These are phyloP conservation scores for Melanogrammus aeglefinus DNA, from an alignment of 2,797 vertebrate species.

Conservation along the genomic window DNA sequence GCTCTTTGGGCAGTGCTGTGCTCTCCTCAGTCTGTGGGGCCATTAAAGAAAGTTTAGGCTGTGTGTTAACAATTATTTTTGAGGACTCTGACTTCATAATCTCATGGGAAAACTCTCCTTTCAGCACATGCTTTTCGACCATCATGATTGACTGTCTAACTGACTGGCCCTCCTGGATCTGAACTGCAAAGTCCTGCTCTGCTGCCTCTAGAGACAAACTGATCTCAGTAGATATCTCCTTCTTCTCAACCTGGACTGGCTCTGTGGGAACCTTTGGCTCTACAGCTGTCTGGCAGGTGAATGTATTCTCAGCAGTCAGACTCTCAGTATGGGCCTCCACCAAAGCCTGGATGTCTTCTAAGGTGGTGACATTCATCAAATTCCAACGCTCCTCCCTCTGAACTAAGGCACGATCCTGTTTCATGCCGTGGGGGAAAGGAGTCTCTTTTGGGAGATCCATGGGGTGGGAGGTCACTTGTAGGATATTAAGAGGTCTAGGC, in stretches of 20 bases:
- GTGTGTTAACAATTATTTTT: constrained; percentile 46
- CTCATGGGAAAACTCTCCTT: constrained; percentile 62
- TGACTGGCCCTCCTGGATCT: constrained; percentile 78
- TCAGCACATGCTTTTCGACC: constrained; percentile 76
- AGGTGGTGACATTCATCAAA: constrained; percentile 70
- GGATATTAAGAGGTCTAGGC: constrained; percentile 62
- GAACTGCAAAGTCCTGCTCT: constrained; percentile 76
- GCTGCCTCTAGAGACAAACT: constrained; percentile 66
- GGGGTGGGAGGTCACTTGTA: constrained; percentile 72
- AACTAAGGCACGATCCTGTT: constrained; percentile 74
- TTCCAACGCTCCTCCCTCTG: constrained; percentile 79
- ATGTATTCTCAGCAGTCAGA: constrained; percentile 55
- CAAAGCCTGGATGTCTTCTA: constrained; percentile 68
- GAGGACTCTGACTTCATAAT: constrained; percentile 51
- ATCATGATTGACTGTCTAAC: constrained; percentile 74
- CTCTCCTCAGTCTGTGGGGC: constrained; percentile 67
- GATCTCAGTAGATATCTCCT: constrained; percentile 70
- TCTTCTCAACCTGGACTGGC: constrained; percentile 63
- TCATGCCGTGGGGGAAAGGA: constrained; percentile 54
- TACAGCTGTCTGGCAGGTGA: constrained; percentile 51
- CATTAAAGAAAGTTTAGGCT: constrained; percentile 55
- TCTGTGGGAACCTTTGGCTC: constrained; percentile 72
- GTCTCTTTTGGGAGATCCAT: constrained; percentile 78
- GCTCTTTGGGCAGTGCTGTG: constrained; percentile 78
- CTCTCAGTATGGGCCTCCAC: constrained; percentile 64